These are phyloP conservation scores for Leucoraja ocellata DNA, from an alignment of 2,797 vertebrate species.

Conservation along the genomic window DNA sequence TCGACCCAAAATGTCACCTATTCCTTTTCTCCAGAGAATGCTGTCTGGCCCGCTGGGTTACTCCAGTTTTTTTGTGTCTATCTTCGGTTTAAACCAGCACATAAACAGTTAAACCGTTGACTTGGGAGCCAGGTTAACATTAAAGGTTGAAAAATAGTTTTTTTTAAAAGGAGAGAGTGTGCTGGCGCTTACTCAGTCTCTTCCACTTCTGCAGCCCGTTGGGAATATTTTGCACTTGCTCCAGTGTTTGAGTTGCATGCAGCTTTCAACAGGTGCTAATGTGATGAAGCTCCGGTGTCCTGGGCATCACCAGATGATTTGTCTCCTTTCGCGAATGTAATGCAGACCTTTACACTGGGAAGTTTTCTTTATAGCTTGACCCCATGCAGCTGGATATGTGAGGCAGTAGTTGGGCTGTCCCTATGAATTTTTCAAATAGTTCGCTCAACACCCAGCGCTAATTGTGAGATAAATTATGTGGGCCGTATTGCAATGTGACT, in stretches of 20 bases:
- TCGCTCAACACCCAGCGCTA: constrained; percentile 51
- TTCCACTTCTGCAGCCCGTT: constrained; percentile 39
- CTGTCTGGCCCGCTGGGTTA: too few relatives aligned
- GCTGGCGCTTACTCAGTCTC: constrained; percentile 43
- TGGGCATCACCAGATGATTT: constrained; percentile 41
- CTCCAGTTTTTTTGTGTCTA: too few relatives aligned
- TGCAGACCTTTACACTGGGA: constrained; percentile 24
- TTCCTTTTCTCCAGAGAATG: too few relatives aligned
- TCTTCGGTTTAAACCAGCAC: too few relatives aligned
- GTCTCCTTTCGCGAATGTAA: constrained; percentile 6
- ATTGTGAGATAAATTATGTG: constrained; percentile 52
- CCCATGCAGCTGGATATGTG: constrained; percentile 41
- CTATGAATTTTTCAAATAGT: constrained; percentile 51
- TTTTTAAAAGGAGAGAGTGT: constrained; percentile 29
- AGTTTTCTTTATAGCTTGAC: constrained; percentile 44
- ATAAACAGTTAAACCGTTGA: not conserved
- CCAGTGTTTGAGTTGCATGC: constrained; percentile 42
- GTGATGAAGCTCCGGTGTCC: constrained; percentile 42
- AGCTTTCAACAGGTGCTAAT: constrained; percentile 41
- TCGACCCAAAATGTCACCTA: too few relatives aligned
- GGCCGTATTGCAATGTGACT: constrained; percentile 45
- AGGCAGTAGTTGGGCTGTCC: constrained; percentile 47
- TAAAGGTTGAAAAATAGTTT: constrained; percentile 44
- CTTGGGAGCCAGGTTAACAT: not conserved
- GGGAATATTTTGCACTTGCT: constrained; percentile 41